Evolutionary conservation across 2,888 invertebrate species (phyloP), one percentile per base, ranked within the genome.

Genomic region (Creontiades dilutus): DNA sequence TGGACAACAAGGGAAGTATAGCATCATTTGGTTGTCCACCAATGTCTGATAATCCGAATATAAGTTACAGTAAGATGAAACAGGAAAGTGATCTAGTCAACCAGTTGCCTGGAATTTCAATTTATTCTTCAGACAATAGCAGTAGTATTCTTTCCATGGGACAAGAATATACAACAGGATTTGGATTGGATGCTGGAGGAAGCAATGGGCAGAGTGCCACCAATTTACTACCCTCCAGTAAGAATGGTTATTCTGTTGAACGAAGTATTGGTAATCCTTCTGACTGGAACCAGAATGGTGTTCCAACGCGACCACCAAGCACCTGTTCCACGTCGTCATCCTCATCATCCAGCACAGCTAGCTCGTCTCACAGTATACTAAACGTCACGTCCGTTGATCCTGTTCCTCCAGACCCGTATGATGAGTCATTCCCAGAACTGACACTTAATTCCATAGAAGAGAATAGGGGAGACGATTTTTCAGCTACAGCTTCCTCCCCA

Each of bases 81-180:
- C 68, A 19, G 12, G 68, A 68, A 68, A 23, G 27, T 19, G 23
- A 68, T 68, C 68, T 68, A 68, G 68, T 68, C 23, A 23, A 23
- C 19, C 68, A 68, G 23, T 68, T 68, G 27, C 23, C 23, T 13
- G 68, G 23, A 23, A 68, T 68, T 5, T 27, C 68, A 19, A 23
- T 23, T 68, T 68, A 68, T 68, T 68, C 23, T 12, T 78, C 78
- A 16, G 78, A 78, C 37, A 46, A 1, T 46, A 78, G 47, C 19
- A 78, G 78, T 19, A 85, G 55, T 11, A 85, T 61, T 57, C 55
- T 85, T 52, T 85, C 85, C n/a, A 85, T 85, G 85, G 85, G 85
- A 0, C 57, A 85, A 37, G 85, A 85, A 37, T 85, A 23, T 28
- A 27, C 23, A 0, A 9, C 82, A 14, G n/a, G 19, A 14, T 19